Conservation (phyloP, 2,113 vertebrate genomes). For the Pogona vitticeps region DNA sequence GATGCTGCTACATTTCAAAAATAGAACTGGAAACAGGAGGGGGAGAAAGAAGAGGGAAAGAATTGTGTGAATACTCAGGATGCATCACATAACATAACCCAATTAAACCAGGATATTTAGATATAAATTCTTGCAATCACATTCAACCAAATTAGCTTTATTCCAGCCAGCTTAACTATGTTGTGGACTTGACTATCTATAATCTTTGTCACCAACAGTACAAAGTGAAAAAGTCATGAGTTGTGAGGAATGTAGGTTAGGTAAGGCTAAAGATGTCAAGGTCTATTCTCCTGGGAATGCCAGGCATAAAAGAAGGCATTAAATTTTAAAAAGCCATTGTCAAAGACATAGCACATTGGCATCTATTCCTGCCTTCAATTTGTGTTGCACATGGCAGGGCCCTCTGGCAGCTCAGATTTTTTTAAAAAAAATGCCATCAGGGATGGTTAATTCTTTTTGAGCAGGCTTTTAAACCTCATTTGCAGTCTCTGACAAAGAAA, state of each 20-base stretch:
- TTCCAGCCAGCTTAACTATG: background rate
- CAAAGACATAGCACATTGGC: conserved; percentile 15
- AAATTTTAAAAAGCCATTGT: conserved; percentile 43
- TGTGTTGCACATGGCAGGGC: background rate
- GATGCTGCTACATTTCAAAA: conserved; percentile 32
- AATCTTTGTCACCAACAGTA: conserved; percentile 34
- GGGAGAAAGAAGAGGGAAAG: conserved; percentile 26
- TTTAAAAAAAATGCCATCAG: conserved; percentile 44
- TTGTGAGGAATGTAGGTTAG: conserved; percentile 24
- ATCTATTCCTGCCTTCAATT: conserved; percentile 23
- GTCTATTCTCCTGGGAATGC: background rate
- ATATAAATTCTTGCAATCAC: background rate
- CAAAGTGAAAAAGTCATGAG: conserved; percentile 17
- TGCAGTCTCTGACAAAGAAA: conserved; percentile 34
- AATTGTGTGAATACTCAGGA: conserved; percentile 45
- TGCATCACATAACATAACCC: background rate
- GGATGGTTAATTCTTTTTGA: conserved; percentile 24
- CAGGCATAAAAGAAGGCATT: conserved; percentile 33
- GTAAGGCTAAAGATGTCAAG: conserved; percentile 18
- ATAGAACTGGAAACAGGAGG: background rate
- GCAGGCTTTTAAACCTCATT: conserved; percentile 42
- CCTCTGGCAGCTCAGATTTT: conserved; percentile 23
- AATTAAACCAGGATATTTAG: background rate
- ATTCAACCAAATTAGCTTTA: background rate
- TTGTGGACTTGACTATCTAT: background rate